Evolutionary conservation across 2,797 vertebrate genomes (phyloP).

Genomic region (Pantherophis vulpinus): DNA sequence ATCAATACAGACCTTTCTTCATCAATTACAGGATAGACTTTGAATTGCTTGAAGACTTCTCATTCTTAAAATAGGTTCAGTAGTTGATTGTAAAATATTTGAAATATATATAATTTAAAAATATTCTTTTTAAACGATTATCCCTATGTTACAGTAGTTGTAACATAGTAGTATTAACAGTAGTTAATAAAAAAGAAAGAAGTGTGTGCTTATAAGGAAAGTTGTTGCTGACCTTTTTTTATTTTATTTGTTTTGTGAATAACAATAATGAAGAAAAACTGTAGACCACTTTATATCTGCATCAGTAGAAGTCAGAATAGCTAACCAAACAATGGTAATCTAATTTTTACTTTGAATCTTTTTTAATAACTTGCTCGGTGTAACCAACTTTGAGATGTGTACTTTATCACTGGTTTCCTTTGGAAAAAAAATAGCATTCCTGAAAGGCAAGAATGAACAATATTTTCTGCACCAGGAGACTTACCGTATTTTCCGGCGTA

Average conservation of each 20-base stretch:
- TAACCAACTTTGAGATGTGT: background rate
- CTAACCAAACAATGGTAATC: background rate
- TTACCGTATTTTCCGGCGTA: too few relatives aligned
- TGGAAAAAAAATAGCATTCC: background rate
- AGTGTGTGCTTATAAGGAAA: background rate
- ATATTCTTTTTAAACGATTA: background rate
- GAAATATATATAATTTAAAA: background rate
- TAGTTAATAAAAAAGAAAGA: background rate
- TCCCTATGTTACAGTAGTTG: background rate
- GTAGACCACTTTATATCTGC: background rate
- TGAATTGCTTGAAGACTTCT: background rate
- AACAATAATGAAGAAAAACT: background rate
- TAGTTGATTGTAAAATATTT: background rate
- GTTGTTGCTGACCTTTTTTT: background rate
- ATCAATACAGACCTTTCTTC: background rate
- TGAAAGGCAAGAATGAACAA: background rate
- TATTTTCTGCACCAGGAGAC: background rate
- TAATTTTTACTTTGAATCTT: background rate
- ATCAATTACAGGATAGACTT: background rate
- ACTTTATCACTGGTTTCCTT: background rate
- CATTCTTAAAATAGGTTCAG: background rate
- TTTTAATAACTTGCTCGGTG: background rate
- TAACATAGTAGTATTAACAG: too few relatives aligned
- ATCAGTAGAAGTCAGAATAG: background rate
- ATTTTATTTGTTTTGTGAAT: background rate